Conservation (phyloP, 2,113 vertebrate species). For the Calypte anna region DNA sequence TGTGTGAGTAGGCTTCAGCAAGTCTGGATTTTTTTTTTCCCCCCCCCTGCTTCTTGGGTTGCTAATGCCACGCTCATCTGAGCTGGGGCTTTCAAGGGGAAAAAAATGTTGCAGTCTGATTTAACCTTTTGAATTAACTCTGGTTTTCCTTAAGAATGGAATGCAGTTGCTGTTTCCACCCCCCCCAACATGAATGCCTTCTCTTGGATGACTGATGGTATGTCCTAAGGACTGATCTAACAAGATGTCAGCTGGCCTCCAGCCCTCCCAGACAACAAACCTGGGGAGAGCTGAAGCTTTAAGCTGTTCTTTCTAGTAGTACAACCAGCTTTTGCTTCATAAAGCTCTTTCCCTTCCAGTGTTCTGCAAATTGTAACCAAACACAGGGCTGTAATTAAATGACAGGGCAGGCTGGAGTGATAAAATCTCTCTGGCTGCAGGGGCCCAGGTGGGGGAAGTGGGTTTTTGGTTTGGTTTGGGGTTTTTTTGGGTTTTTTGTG, state of each 20-base stretch:
- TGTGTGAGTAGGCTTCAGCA: neutral
- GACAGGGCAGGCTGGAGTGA: conserved; percentile 29
- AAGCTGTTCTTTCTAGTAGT: neutral
- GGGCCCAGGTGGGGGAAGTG: conserved; percentile 15
- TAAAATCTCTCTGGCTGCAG: conserved; percentile 45
- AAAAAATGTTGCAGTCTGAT: neutral
- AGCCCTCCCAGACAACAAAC: neutral
- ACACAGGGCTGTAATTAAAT: conserved; percentile 46
- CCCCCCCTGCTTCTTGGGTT: neutral
- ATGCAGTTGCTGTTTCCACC: neutral
- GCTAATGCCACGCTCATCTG: neutral
- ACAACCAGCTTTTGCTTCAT: neutral
- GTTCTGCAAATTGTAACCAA: neutral
- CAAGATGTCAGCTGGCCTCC: neutral
- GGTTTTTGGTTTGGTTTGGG: too few species aligned
- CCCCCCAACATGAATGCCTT: fast-evolving
- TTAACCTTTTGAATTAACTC: neutral
- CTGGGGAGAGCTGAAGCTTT: neutral
- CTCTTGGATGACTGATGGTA: neutral
- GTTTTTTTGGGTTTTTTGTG: too few species aligned
- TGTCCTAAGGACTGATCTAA: neutral
- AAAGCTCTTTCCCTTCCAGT: neutral
- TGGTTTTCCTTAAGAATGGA: neutral
- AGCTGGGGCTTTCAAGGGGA: neutral
- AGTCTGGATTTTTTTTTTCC: neutral